Conservation (phyloP, 2,888 invertebrate genomes). For the Spialia ferax region DNA sequence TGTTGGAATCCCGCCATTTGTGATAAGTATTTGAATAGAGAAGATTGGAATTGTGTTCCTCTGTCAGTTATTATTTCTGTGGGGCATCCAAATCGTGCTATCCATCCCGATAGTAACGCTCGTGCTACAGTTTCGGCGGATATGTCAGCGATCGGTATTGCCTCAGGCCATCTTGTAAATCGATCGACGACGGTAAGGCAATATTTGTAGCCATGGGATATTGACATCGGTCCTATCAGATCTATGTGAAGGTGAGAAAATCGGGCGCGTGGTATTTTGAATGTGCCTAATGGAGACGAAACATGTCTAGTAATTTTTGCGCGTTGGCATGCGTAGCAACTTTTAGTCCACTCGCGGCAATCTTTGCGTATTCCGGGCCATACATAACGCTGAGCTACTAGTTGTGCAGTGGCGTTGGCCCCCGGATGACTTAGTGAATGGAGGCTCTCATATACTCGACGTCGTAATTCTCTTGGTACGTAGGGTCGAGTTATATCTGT, state of each 20-base stretch:
- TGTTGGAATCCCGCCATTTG: background rate
- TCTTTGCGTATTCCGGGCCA: background rate
- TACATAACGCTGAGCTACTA: background rate
- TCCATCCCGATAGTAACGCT: background rate
- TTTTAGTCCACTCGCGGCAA: background rate
- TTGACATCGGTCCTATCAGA: background rate
- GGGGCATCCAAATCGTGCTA: background rate
- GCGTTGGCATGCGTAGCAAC: background rate
- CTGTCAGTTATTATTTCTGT: background rate
- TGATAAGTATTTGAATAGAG: background rate
- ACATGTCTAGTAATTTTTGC: background rate
- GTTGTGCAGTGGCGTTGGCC: background rate
- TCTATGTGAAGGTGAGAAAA: background rate
- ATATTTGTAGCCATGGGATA: background rate
- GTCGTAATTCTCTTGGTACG: background rate
- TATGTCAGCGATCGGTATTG: background rate
- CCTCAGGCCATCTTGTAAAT: background rate
- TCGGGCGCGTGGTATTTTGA: background rate
- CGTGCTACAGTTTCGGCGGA: background rate
- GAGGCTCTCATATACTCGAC: background rate
- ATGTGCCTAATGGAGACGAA: background rate
- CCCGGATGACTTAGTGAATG: background rate
- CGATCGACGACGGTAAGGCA: background rate
- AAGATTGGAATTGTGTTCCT: background rate
- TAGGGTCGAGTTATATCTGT: background rate